phyloP scores from a whole-genome alignment of 2,797 vertebrate species.

The Sebastes cheni region DNA sequence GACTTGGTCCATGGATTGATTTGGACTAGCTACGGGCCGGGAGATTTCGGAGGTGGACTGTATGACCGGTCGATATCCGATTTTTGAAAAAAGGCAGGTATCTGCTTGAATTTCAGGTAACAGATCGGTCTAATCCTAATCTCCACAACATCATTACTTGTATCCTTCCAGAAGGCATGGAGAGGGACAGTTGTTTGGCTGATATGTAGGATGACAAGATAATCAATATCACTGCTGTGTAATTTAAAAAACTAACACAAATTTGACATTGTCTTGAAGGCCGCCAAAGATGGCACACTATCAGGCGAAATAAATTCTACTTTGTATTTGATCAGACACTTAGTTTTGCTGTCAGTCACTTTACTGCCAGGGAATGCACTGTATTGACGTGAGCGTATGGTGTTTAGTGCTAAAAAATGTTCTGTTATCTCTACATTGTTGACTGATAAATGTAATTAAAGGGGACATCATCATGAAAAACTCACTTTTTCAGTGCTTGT shows the following conservation, averaged over 20 bases:
- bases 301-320: background rate
- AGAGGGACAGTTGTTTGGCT: background rate
- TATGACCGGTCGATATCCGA: too few relatives aligned
- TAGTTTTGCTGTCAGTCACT: background rate
- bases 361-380: background rate
- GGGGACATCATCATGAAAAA: too few relatives aligned
- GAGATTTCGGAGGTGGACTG: background rate
- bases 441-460: background rate
- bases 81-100: background rate
- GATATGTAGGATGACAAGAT: background rate
- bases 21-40: rapidly evolving
- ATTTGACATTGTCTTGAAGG: background rate
- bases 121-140: background rate
- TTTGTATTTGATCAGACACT: background rate
- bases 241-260: background rate
- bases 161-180: background rate
- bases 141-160: background rate
- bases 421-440: background rate
- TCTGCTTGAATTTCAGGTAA: background rate
- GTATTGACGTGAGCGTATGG: background rate
- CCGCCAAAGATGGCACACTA: background rate
- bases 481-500: too few relatives aligned
- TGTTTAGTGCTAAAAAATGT: background rate
- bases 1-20: background rate
- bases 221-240: constrained; percentile 1